Base-by-base conservation (phyloP, 2,888 invertebrate species). In the Plebejus melissa region DNA sequence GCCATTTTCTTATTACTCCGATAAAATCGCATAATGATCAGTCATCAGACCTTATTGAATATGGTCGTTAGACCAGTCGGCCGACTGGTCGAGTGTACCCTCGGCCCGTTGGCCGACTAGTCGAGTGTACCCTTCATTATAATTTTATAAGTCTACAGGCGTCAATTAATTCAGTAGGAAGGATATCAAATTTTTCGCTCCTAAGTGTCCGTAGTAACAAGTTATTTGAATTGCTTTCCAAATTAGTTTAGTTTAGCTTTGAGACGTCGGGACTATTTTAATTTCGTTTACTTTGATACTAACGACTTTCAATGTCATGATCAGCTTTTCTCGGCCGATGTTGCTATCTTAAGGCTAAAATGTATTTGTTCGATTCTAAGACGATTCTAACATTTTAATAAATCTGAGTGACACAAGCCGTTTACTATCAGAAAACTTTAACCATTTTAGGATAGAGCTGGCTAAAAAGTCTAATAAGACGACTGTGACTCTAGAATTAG, bases 131-230 rank as follows among this genome's bases (percentile, higher is more conserved):
- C 74, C 36, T 58, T 38, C 74, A 58, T 74, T 58, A 58, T 74
- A 74, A 74, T 74, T 74, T 54, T 36, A 74, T 74, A 13, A 38
- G 74, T 57, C 50, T 54, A 36, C 74, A 38, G 22, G 54, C 74
- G 54, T 58, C 58, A 57, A 74, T 74, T 74, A 74, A 58, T 74
- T 54, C 58, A 54, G 57, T 57, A 54, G 57, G 38, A n/a, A n/a
- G 70, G 65, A 65, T 65, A 41, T 70, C 70, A 22, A 70, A 70
- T 70, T 70, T 70, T 70, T 70, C 41, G 70, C 41, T 28, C 32
- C 65, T 32, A 36, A 65, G 65, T 32, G 65, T 65, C 6, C 36
- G 65, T 65, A 65, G 36, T 65, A 65, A 65, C 65, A 65, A 65
- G 65, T 65, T 65, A 32, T 65, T 65, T 32, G 13, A 36, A 65